Base-by-base conservation (phyloP, 2,888 invertebrate species). In the Empis livida region DNA sequence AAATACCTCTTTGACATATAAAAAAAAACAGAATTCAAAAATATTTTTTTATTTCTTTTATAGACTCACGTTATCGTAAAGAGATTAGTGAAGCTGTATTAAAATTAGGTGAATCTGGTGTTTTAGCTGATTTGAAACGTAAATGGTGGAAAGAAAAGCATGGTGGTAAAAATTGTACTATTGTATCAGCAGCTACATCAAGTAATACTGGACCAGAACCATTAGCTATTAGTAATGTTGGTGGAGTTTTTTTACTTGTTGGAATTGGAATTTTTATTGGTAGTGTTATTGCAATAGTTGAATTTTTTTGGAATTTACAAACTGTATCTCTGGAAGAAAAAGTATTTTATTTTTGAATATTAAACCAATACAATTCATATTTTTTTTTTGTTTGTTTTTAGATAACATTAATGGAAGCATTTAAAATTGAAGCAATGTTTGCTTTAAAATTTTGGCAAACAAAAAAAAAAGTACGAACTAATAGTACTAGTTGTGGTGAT, bases 71-170 rank as follows among this genome's bases (percentile, higher is more conserved):
- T 0, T 87, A 84, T 61, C 74, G 88, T 30, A 86, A 85, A 2
- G 75, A 78, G 23, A 84, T 96, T 42, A 93, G 89, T 58, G 85
- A 85, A 48, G 90, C 91, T 1, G 87, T 97, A 10, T 68, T 96
- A 10, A 85, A 84, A 68, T 76, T 97, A 53, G 94, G 95, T 61
- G 95, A 97, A 68, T 80, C 82, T 53, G 93, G 54, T 72, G 35
- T 27, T 1, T 53, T 96, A 44, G 80, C 80, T 16, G 77, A 79
- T 50, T 70, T 96, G 42, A 94, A 94, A 69, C 80, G 84, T 41
- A 85, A 84, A 60, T 97, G 95, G 95, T 97, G 95, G 95, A 81
- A 82, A 61, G 73, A 79, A 63, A 78, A 75, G 61, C 73, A 81
- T 27, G 77, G 62, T 10, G 65, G 64, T 0, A 65, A 63, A 16